Evolutionary conservation across 2,797 vertebrate genomes (phyloP).

Genomic region (Mormyrus proboscirostris): DNA sequence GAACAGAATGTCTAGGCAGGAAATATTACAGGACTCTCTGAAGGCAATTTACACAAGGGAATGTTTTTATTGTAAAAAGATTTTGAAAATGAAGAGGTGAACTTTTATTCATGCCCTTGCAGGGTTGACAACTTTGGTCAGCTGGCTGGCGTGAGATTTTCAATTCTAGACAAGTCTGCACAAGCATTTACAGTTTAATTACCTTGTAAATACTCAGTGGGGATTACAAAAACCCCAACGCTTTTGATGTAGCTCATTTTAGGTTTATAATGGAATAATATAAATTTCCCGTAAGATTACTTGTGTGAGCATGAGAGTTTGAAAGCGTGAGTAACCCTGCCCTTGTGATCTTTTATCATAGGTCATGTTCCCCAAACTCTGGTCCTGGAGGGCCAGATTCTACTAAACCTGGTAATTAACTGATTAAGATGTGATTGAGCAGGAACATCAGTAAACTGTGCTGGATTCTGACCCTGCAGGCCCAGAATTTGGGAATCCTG

Average conservation of each 20-base stretch:
- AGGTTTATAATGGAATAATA: background rate
- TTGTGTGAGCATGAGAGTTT: background rate
- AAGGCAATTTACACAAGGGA: no score
- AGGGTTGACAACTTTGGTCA: background rate
- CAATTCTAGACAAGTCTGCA: background rate
- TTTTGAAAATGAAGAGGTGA: no score
- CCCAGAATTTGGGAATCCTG: background rate
- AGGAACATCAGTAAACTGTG: background rate
- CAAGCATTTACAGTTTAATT: background rate
- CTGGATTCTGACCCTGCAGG: background rate
- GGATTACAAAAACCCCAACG: background rate
- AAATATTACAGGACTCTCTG: no score
- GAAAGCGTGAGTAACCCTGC: background rate
- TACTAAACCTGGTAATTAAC: background rate
- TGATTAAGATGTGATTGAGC: background rate
- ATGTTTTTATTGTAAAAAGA: no score
- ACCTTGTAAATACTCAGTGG: background rate
- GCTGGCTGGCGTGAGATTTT: background rate
- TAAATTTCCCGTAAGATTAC: background rate
- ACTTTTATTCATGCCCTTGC: background rate
- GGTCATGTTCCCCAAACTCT: background rate
- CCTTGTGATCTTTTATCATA: background rate
- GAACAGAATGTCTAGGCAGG: background rate
- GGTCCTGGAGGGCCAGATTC: background rate
- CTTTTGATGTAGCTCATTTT: background rate